Evolutionary conservation across 2,113 vertebrate genomes (phyloP).

Genomic region (Lycocorax pyrrhopterus): DNA sequence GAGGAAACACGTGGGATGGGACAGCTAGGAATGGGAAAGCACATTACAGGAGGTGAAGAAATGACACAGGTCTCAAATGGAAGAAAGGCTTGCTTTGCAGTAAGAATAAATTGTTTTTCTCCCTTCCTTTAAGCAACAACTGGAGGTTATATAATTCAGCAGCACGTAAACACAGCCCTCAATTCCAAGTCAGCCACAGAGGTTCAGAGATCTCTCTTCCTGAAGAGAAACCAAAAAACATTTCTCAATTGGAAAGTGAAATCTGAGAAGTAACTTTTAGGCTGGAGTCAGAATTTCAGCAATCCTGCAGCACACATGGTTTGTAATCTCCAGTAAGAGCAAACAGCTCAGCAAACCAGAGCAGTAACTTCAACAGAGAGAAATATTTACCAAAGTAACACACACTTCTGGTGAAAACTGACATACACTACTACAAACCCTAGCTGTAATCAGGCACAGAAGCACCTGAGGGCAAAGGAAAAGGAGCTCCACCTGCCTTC

Average conservation of each 20-base stretch:
- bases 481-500: not conserved
- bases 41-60: not conserved
- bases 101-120: not conserved
- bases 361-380: not conserved
- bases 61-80: not conserved
- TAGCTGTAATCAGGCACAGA: not conserved
- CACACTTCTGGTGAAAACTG: not conserved
- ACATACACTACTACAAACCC: accelerated
- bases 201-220: not conserved
- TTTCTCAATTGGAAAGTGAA: not conserved
- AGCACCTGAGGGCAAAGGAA: not conserved
- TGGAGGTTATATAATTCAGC: not conserved
- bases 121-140: not conserved
- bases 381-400: not conserved
- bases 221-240: not conserved
- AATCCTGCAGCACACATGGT: accelerated
- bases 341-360: not conserved
- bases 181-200: not conserved
- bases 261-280: not conserved
- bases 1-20: not conserved
- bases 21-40: not conserved
- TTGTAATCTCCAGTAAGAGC: not conserved
- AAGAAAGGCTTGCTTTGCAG: not conserved
- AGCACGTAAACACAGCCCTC: not conserved
- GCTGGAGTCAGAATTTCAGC: not conserved